Evolutionary conservation across 2,113 vertebrate genomes (phyloP).

Genomic region (Pseudorectes ferrugineus): DNA sequence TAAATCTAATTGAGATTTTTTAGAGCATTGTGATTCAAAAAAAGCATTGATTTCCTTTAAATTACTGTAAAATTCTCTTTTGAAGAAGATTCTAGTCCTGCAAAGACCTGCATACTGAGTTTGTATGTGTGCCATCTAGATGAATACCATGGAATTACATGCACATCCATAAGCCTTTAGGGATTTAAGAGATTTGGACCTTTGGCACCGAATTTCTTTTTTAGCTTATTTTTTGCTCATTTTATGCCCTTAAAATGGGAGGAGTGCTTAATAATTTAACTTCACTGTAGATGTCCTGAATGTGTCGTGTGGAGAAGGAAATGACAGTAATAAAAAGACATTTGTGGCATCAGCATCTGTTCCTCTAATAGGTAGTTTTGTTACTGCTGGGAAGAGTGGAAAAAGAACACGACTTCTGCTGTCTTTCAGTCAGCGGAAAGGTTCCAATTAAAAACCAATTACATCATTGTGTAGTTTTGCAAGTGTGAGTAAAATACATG

Average conservation of each 20-base stretch:
- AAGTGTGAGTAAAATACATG: constrained; percentile 12
- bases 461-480: constrained; percentile 12
- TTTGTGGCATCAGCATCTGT: constrained; percentile 9
- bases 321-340: constrained; percentile 23
- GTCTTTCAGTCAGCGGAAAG: constrained; percentile 17
- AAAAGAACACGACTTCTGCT: constrained; percentile 20
- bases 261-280: not conserved
- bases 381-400: constrained; percentile 12
- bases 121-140: not conserved
- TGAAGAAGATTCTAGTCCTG: not conserved
- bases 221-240: not conserved
- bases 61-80: not conserved
- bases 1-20: not conserved
- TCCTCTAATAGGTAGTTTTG: constrained; percentile 18
- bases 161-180: not conserved
- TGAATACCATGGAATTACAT: not conserved
- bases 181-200: not conserved
- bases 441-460: constrained; percentile 33
- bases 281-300: not conserved
- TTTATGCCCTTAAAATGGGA: not conserved
- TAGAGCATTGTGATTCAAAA: not conserved
- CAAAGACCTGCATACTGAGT: not conserved
- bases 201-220: not conserved
- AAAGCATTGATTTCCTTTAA: not conserved
- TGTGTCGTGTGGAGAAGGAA: not conserved